Evolutionary conservation across 2,113 vertebrate species (phyloP).

Genomic region (Crotalus viridis): DNA sequence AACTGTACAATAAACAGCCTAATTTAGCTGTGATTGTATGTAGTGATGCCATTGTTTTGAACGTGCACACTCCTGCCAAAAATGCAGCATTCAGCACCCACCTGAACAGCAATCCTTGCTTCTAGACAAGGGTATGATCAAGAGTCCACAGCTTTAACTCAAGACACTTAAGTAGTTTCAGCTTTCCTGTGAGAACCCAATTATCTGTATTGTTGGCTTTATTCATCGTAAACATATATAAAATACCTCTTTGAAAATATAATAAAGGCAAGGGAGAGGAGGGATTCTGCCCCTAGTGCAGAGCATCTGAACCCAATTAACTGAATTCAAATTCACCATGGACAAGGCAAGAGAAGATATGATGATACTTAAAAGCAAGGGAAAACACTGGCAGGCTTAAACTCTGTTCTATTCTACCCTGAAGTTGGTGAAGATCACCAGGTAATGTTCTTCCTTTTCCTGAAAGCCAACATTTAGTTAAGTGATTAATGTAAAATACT

Average conservation of each 20-base stretch:
- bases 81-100: not conserved
- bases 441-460: not conserved
- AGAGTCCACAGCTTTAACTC: not conserved
- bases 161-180: not conserved
- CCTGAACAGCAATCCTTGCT: not conserved
- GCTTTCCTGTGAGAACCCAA: not conserved
- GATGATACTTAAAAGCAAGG: constrained; percentile 17
- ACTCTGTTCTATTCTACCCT: not conserved
- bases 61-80: not conserved
- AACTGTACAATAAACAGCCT: not conserved
- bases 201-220: not conserved
- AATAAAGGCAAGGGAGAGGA: constrained; percentile 55
- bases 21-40: not conserved
- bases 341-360: not conserved
- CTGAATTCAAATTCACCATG: not conserved
- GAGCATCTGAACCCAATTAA: not conserved
- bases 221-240: not conserved
- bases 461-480: constrained; percentile 1
- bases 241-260: not conserved
- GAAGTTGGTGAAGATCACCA: not conserved
- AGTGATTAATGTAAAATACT: not conserved
- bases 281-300: constrained; percentile 17
- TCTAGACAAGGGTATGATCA: not conserved
- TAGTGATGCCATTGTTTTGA: not conserved
- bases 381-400: not conserved